Evolutionary conservation across 2,113 vertebrate species (phyloP).

Genomic region (Stercorarius parasiticus): DNA sequence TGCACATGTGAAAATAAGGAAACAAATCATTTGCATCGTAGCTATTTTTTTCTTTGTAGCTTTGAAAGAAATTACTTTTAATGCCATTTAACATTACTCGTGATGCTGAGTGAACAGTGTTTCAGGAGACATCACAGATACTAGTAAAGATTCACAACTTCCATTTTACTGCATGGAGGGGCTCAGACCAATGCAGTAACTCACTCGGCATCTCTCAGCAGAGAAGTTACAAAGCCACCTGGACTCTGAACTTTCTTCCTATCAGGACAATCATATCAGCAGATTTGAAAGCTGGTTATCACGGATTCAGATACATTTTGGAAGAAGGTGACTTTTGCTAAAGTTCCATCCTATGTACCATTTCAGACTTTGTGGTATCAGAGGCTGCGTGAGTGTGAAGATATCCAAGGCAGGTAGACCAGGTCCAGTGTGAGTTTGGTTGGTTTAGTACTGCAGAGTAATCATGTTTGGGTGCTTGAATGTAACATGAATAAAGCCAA

Average conservation of each 20-base stretch:
- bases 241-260: background rate
- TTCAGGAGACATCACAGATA: background rate
- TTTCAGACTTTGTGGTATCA: background rate
- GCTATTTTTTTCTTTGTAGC: background rate
- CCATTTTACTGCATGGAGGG: background rate
- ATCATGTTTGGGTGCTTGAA: conserved; percentile 18
- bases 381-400: background rate
- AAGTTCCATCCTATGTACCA: background rate
- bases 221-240: background rate
- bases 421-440: background rate
- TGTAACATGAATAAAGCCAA: background rate
- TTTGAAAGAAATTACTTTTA: background rate
- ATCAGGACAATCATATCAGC: background rate
- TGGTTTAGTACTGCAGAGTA: background rate
- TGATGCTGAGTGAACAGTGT: background rate
- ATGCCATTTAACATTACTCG: background rate
- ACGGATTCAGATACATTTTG: background rate
- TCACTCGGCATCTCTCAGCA: background rate
- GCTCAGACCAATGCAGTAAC: background rate
- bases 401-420: background rate
- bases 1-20: background rate
- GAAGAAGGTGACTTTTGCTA: background rate
- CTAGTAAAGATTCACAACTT: background rate
- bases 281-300: background rate
- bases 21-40: background rate